Conservation (phyloP, 2,113 vertebrate species). For the Sebastes fasciatus region DNA sequence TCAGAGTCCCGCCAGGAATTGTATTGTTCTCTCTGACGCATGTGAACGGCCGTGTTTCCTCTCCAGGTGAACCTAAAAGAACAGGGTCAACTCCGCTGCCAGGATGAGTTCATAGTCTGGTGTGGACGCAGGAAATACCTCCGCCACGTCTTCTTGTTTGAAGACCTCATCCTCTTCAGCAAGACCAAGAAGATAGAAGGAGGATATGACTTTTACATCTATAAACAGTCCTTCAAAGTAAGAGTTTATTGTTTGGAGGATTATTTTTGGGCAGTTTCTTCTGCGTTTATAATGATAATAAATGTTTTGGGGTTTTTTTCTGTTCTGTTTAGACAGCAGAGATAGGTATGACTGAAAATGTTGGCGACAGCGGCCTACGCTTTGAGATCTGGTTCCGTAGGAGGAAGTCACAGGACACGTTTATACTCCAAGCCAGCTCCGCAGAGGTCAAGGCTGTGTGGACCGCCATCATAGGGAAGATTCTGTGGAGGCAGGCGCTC, state of each 20-base stretch:
- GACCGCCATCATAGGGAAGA: slow-evolving; percentile 86
- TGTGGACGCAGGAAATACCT: slow-evolving; percentile 89
- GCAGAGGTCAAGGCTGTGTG: slow-evolving; percentile 86
- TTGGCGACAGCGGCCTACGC: slow-evolving; percentile 87
- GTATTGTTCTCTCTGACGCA: slow-evolving; percentile 73
- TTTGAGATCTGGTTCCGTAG: slow-evolving; percentile 92
- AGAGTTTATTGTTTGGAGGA: slow-evolving; percentile 8
- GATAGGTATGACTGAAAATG: slow-evolving; percentile 89
- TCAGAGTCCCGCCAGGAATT: slow-evolving; percentile 47
- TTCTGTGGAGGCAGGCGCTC: slow-evolving; percentile 90
- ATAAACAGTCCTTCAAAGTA: slow-evolving; percentile 91
- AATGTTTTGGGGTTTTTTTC: background rate
- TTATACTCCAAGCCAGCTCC: slow-evolving; percentile 87
- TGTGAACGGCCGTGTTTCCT: slow-evolving; percentile 56
- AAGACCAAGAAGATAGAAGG: slow-evolving; percentile 89
- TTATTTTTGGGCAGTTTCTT: background rate
- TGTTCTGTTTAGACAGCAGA: slow-evolving; percentile 84
- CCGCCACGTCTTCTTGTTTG: slow-evolving; percentile 89
- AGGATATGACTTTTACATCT: slow-evolving; percentile 87
- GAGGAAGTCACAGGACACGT: slow-evolving; percentile 89
- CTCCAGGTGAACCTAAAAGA: slow-evolving; percentile 89
- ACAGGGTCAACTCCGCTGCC: slow-evolving; percentile 88
- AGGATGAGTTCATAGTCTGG: slow-evolving; percentile 89
- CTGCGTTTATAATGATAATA: background rate
- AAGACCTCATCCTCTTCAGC: slow-evolving; percentile 91